Conservation (phyloP, 2,888 invertebrate species). For the Pyrocoelia pectoralis region DNA sequence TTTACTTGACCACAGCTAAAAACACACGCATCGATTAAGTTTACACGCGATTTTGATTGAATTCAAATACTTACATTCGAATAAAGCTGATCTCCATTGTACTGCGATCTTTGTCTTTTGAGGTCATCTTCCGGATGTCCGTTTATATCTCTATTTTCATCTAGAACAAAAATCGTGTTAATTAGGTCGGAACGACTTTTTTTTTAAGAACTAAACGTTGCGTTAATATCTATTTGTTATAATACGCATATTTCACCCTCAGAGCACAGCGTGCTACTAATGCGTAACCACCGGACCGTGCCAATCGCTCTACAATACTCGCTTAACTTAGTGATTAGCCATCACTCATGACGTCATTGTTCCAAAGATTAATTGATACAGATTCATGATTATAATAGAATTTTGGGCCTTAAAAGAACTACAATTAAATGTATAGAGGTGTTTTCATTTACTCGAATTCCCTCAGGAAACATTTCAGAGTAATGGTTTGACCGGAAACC, state of each 20-base stretch:
- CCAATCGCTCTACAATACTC: conserved; percentile 43
- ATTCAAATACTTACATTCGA: conserved; percentile 76
- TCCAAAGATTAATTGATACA: conserved; percentile 46
- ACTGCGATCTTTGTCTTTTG: conserved; percentile 86
- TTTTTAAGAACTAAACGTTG: background rate
- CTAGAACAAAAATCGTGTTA: conserved; percentile 62
- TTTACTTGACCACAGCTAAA: conserved; percentile 83
- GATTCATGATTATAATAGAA: background rate
- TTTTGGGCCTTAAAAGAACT: background rate
- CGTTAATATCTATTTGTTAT: conserved; percentile 38
- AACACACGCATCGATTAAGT: conserved; percentile 24
- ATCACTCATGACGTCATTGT: conserved; percentile 49
- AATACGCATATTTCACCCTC: conserved; percentile 41
- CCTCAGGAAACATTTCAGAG: conserved; percentile 28
- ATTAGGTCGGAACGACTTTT: conserved; percentile 1
- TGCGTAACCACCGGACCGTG: conserved; percentile 38
- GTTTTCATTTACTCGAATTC: conserved; percentile 30
- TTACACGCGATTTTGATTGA: background rate
- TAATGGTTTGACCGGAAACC: conserved; percentile 51
- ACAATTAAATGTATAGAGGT: conserved; percentile 5
- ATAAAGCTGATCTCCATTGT: conserved; percentile 90
- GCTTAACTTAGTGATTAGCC: conserved; percentile 49
- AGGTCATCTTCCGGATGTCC: conserved; percentile 88
- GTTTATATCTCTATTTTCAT: conserved; percentile 88
- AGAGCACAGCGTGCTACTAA: conserved; percentile 45